Conservation (phyloP, 2,888 invertebrate species). For the Netelia fuscicornis region DNA sequence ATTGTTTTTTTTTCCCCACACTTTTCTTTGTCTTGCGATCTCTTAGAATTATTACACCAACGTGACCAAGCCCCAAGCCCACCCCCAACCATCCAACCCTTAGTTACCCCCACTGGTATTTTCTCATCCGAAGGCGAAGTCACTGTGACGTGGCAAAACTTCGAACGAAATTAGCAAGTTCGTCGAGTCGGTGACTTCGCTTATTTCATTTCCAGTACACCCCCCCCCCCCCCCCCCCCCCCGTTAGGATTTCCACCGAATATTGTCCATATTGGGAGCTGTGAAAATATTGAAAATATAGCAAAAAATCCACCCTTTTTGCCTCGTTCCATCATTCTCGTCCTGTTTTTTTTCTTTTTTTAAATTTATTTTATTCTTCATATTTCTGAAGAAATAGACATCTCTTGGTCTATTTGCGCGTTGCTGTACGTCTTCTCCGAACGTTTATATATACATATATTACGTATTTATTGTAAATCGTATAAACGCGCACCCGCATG, state of each 20-base stretch:
- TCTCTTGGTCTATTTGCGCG: slow-evolving; percentile 27
- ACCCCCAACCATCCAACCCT: neutral
- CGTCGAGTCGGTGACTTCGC: slow-evolving; percentile 38
- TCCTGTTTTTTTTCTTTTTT: slow-evolving; percentile 5
- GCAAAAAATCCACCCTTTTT: slow-evolving; percentile 24
- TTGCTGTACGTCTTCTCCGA: slow-evolving; percentile 51
- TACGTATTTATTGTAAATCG: neutral
- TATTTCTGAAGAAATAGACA: slow-evolving; percentile 23
- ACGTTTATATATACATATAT: slow-evolving; percentile 5
- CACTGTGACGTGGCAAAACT: neutral
- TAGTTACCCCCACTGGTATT: slow-evolving; percentile 18
- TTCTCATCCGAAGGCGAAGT: slow-evolving; percentile 27
- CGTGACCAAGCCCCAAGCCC: neutral
- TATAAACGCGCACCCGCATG: no score
- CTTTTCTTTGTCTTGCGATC: neutral
- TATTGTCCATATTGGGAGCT: slow-evolving; percentile 23
- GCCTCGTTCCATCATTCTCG: slow-evolving; percentile 25
- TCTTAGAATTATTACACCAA: neutral
- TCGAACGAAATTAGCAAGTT: neutral
- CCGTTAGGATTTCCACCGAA: slow-evolving; percentile 28
- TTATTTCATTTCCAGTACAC: neutral
- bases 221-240: neutral
- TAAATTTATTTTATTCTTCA: slow-evolving; percentile 20
- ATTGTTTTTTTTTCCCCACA: neutral
- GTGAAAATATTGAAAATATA: slow-evolving; percentile 47